Evolutionary conservation across 2,888 invertebrate genomes (phyloP).

Genomic region (Cantharis flavilabris): DNA sequence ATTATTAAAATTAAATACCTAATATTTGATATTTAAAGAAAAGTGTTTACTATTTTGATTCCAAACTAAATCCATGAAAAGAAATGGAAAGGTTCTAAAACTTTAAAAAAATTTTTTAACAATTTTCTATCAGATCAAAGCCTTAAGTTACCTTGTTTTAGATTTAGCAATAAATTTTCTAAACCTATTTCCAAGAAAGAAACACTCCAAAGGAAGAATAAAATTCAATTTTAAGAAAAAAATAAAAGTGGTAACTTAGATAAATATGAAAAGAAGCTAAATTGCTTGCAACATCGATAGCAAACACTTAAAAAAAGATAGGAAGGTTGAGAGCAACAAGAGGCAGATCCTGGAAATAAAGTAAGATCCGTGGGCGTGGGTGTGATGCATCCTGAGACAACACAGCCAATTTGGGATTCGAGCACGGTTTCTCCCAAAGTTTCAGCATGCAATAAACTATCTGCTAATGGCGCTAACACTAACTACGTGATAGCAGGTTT

Average conservation of each 20-base stretch:
- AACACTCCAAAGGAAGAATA: background rate
- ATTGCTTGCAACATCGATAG: conserved; percentile 39
- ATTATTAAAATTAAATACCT: conserved; percentile 50
- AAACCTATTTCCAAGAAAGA: background rate
- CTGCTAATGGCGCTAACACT: conserved; percentile 42
- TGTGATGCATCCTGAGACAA: conserved; percentile 56
- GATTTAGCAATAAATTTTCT: background rate
- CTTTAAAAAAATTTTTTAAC: background rate
- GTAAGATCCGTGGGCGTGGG: conserved; percentile 43
- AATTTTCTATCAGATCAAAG: background rate
- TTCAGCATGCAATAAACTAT: conserved; percentile 44
- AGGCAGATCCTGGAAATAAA: conserved; percentile 31
- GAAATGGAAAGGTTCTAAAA: conserved; percentile 9
- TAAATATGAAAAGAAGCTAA: conserved; percentile 19
- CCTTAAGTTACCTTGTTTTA: background rate
- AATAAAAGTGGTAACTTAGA: conserved; percentile 11
- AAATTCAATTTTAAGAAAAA: conserved; percentile 6
- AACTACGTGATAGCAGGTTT: conserved; percentile 45
- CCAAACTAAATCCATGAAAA: conserved; percentile 15
- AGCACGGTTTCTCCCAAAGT: conserved; percentile 40
- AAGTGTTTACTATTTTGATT: conserved; percentile 17
- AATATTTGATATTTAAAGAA: conserved; percentile 12
- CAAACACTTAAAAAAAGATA: conserved; percentile 33
- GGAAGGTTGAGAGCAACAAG: conserved; percentile 21
- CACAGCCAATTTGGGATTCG: conserved; percentile 54